These are phyloP conservation scores for Galaxias olidus DNA, from an alignment of 2,797 vertebrate species.

Conservation along the genomic window DNA sequence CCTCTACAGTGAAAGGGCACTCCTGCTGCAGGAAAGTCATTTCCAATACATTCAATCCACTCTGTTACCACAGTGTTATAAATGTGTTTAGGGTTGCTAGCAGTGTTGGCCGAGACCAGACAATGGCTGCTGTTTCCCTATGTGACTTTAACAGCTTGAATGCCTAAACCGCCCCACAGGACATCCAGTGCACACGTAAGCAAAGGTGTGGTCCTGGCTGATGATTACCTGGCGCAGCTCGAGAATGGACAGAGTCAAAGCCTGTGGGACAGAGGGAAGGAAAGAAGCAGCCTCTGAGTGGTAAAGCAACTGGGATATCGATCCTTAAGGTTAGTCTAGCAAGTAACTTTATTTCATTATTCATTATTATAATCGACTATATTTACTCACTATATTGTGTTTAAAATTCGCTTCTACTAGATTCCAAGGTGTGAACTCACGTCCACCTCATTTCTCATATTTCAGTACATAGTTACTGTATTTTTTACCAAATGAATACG, in stretches of 20 bases:
- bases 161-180: constrained; percentile 5
- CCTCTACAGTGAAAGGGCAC: too few relatives aligned
- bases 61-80: too few relatives aligned
- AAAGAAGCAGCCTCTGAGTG: background rate
- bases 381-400: too few relatives aligned
- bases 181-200: constrained; percentile 11
- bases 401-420: too few relatives aligned
- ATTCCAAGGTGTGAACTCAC: too few relatives aligned
- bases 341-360: too few relatives aligned
- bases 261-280: background rate
- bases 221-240: constrained; percentile 40
- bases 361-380: too few relatives aligned
- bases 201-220: constrained; percentile 60
- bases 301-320: constrained; percentile 5
- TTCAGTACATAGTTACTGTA: too few relatives aligned
- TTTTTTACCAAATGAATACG: too few relatives aligned
- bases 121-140: background rate
- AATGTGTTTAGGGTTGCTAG: background rate
- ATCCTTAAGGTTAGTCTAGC: constrained; percentile 24
- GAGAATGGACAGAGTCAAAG: constrained; percentile 16
- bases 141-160: constrained; percentile 21
- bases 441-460: too few relatives aligned
- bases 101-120: background rate
- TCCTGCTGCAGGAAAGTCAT: too few relatives aligned
- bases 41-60: too few relatives aligned